phyloP scores from a whole-genome alignment of 2,888 invertebrate species.

The Escarpia spicata region DNA sequence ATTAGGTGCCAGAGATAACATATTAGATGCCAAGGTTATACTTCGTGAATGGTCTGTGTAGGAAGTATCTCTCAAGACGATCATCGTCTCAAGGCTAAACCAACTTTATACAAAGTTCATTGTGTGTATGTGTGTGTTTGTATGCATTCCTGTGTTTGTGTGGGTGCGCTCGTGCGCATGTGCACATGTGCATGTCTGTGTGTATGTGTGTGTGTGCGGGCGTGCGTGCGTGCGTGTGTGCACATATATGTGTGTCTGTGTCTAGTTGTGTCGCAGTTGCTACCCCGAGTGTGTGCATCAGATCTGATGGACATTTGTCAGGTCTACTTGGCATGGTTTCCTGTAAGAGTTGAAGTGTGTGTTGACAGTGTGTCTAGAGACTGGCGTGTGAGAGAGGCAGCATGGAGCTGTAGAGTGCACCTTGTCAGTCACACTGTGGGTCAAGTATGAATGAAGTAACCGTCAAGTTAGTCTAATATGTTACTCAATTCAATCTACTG shows the following conservation, averaged over 20 bases:
- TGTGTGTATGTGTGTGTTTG: neutral
- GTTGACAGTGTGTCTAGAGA: conserved; percentile 12
- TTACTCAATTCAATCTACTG: neutral
- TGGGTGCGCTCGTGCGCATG: neutral
- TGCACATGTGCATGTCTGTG: neutral
- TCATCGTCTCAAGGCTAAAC: no score
- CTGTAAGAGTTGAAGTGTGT: neutral
- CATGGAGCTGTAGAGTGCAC: neutral
- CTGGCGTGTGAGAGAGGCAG: neutral
- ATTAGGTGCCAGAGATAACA: no score
- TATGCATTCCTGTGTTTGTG: neutral
- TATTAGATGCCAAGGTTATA: no score
- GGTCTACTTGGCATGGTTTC: neutral
- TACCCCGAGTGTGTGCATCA: neutral
- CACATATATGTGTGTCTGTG: neutral
- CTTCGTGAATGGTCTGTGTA: no score
- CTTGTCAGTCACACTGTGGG: neutral
- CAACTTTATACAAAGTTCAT: no score
- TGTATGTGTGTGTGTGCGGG: neutral
- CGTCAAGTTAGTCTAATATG: neutral
- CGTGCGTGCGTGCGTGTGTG: neutral
- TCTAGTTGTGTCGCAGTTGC: neutral
- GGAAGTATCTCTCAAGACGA: no score
- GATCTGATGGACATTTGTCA: neutral
- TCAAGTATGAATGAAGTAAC: neutral